A percentile compares a stretch with the other conserved stretches of the same genome.
These are phyloP conservation scores for Laupala kohalensis DNA, from an alignment of 1,140 invertebrate genomes.

Conservation along the genomic window DNA sequence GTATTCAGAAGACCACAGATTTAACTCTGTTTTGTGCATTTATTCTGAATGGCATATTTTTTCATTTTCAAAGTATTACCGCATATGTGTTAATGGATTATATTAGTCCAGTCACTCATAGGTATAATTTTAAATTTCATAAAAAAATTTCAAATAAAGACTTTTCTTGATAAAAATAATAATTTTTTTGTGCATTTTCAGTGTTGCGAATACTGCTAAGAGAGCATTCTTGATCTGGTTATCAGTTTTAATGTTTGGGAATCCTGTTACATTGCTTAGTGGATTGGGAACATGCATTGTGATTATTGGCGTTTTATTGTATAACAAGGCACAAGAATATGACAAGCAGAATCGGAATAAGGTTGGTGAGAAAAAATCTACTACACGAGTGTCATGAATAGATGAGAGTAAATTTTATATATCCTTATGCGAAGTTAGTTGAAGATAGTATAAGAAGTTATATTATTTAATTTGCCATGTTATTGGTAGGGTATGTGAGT, in stretches of 20 bases:
- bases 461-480: neutral
- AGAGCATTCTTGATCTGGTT: conserved; percentile 72
- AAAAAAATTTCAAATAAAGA: neutral
- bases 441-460: neutral
- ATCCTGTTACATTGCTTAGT: conserved; percentile 62
- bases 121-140: conserved; percentile 34
- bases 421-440: neutral
- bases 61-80: conserved; percentile 78
- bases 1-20: conserved; percentile 29
- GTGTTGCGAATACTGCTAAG: conserved; percentile 77
- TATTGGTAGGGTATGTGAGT: neutral
- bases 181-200: conserved; percentile 29
- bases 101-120: conserved; percentile 75
- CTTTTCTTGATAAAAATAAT: neutral
- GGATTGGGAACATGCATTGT: conserved; percentile 61
- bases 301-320: conserved; percentile 62
- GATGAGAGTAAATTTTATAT: neutral
- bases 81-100: conserved; percentile 77
- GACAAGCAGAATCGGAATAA: conserved; percentile 22
- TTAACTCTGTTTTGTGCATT: conserved; percentile 44
- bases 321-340: conserved; percentile 56
- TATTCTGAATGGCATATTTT: conserved; percentile 66
- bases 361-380: conserved; percentile 6
- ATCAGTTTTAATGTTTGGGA: conserved; percentile 67
- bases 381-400: neutral